Percentiles rank a stretch among this genome's conserved stretches.
phyloP scores from a whole-genome alignment of 2,797 vertebrate species.

The Microchirus variegatus region DNA sequence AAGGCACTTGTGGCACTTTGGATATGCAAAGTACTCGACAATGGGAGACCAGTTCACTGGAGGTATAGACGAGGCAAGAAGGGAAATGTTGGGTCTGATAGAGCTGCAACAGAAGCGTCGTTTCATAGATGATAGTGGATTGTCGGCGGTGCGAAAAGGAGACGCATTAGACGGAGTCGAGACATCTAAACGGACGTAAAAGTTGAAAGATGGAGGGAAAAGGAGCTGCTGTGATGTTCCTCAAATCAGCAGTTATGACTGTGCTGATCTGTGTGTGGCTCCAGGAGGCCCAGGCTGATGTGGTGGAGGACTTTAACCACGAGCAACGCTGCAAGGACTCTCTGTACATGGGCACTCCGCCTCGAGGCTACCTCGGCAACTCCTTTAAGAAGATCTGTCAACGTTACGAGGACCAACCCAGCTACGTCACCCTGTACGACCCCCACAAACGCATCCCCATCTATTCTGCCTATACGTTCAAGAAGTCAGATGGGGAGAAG shows the following conservation, averaged over 20 bases:
- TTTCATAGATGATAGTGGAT: constrained; percentile 18
- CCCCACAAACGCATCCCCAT: constrained; percentile 68
- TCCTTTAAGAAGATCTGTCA: constrained; percentile 77
- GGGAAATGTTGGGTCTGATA: constrained; percentile 37
- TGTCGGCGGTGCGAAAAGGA: constrained; percentile 6
- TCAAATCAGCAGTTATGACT: neutral
- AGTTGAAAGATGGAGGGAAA: neutral
- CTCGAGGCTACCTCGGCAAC: constrained; percentile 70
- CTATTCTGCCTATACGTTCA: constrained; percentile 79
- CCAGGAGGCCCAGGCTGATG: constrained; percentile 43
- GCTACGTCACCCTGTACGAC: constrained; percentile 75
- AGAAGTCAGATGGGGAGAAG: constrained; percentile 80
- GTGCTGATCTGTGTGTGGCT: constrained; percentile 39
- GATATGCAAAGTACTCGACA: constrained; percentile 70
- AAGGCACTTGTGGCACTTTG: constrained; percentile 45
- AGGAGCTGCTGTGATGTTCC: constrained; percentile 33
- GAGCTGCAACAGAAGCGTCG: constrained; percentile 25
- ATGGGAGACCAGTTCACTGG: constrained; percentile 34
- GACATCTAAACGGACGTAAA: constrained; percentile 1
- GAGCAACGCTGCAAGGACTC: constrained; percentile 76
- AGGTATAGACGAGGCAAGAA: constrained; percentile 22
- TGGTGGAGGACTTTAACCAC: constrained; percentile 76
- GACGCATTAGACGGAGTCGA: neutral
- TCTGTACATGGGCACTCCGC: constrained; percentile 79
- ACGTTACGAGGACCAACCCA: constrained; percentile 68